phyloP scores from a whole-genome alignment of 2,888 invertebrate species.

The Sesia bembeciformis region DNA sequence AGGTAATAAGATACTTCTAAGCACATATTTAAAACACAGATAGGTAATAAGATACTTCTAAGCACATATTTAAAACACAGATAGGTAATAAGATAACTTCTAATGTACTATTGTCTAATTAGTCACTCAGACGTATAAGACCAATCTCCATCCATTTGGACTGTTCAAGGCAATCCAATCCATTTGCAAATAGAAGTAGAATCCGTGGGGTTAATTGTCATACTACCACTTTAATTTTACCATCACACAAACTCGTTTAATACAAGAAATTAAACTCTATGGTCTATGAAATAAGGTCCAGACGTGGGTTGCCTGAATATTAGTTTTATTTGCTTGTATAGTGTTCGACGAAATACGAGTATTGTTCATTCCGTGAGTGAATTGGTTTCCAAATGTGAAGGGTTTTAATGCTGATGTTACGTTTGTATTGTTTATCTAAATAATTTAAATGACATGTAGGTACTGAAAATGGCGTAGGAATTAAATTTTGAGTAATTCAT shows the following conservation, averaged over 20 bases:
- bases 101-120: no score
- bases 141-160: conserved; percentile 35
- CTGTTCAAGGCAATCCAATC: conserved; percentile 59
- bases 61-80: no score
- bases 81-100: no score
- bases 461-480: no score
- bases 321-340: neutral
- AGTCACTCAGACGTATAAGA: conserved; percentile 17
- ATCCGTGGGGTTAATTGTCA: conserved; percentile 59
- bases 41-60: no score
- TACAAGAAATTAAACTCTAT: neutral
- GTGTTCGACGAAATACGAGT: conserved; percentile 37
- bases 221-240: conserved; percentile 18
- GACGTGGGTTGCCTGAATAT: neutral
- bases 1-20: no score
- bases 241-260: neutral
- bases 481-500: no score
- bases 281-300: neutral
- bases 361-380: conserved; percentile 54
- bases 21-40: no score
- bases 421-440: no score
- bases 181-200: conserved; percentile 60
- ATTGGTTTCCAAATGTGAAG: conserved; percentile 39
- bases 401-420: conserved; percentile 7
- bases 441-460: no score